Evolutionary conservation across 2,797 vertebrate genomes (phyloP).

Genomic region (Fistularia tabacaria): DNA sequence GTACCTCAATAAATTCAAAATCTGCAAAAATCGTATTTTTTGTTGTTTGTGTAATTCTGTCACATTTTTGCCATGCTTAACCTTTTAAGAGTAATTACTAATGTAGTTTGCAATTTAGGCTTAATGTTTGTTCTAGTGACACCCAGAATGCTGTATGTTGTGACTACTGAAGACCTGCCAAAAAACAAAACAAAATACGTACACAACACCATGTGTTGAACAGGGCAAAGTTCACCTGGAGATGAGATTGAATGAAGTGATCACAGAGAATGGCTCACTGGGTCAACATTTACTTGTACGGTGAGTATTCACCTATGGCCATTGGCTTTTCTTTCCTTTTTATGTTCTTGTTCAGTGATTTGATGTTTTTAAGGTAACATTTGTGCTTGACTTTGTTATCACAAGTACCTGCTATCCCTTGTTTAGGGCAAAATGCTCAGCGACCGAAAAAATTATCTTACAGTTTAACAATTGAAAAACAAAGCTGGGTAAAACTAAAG

Average conservation of each 20-base stretch:
- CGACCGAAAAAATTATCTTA: no score
- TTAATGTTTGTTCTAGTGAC: no score
- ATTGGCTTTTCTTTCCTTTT: no score
- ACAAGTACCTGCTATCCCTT: no score
- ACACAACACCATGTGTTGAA: constrained; percentile 3
- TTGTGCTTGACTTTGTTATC: no score
- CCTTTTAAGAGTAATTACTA: not conserved
- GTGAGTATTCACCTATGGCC: constrained; percentile 75
- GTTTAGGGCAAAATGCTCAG: no score
- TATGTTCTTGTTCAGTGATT: no score
- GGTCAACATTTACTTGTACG: constrained; percentile 91
- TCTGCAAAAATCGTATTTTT: not conserved
- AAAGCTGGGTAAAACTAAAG: no score
- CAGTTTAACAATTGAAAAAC: no score
- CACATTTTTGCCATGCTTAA: not conserved
- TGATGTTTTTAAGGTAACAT: no score
- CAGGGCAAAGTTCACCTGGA: constrained; percentile 98
- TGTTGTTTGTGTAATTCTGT: no score
- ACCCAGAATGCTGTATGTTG: not conserved
- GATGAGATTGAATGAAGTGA: constrained; percentile 94
- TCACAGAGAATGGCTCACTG: constrained; percentile 91
- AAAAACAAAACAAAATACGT: not conserved
- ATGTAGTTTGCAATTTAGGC: no score
- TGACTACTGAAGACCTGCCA: not conserved
- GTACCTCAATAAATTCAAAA: constrained; percentile 35